These are phyloP conservation scores for Diorhabda elongata DNA, from an alignment of 1,140 invertebrate species.

Conservation along the genomic window DNA sequence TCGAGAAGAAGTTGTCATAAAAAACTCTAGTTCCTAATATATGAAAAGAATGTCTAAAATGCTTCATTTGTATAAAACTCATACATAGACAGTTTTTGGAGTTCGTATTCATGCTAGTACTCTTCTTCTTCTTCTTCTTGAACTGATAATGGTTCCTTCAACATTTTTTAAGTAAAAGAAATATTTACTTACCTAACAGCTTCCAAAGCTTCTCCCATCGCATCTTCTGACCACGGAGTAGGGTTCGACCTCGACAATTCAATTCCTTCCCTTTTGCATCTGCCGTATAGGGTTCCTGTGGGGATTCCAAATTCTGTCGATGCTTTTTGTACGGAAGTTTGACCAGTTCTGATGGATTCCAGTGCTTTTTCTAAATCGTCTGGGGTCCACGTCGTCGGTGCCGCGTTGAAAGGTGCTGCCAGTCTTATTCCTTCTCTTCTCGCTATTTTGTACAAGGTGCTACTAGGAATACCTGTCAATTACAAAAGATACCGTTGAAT, in stretches of 20 bases:
- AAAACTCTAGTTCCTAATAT: too few species aligned
- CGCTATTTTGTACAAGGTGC: conserved; percentile 86
- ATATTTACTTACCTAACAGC: conserved; percentile 65
- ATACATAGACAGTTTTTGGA: too few species aligned
- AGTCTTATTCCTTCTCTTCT: conserved; percentile 81
- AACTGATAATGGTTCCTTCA: too few species aligned
- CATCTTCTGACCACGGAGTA: conserved; percentile 85
- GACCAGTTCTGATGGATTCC: conserved; percentile 75
- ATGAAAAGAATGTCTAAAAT: too few species aligned
- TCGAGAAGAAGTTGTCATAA: too few species aligned
- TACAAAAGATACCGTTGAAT: background rate
- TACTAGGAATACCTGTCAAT: conserved; percentile 70
- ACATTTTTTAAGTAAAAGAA: background rate
- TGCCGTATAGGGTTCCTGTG: conserved; percentile 76
- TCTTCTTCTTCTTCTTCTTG: too few species aligned
- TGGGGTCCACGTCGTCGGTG: conserved; percentile 81
- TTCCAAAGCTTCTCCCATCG: conserved; percentile 83
- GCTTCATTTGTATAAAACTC: too few species aligned
- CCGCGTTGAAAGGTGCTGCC: conserved; percentile 84
- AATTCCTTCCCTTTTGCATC: conserved; percentile 84
- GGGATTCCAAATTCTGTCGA: conserved; percentile 82
- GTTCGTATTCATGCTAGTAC: too few species aligned
- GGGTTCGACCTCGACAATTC: conserved; percentile 79
- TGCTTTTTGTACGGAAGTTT: conserved; percentile 79
- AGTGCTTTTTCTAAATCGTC: conserved; percentile 78